These are phyloP conservation scores for Barnardius zonarius DNA, from an alignment of 2,113 vertebrate species.

Conservation along the genomic window DNA sequence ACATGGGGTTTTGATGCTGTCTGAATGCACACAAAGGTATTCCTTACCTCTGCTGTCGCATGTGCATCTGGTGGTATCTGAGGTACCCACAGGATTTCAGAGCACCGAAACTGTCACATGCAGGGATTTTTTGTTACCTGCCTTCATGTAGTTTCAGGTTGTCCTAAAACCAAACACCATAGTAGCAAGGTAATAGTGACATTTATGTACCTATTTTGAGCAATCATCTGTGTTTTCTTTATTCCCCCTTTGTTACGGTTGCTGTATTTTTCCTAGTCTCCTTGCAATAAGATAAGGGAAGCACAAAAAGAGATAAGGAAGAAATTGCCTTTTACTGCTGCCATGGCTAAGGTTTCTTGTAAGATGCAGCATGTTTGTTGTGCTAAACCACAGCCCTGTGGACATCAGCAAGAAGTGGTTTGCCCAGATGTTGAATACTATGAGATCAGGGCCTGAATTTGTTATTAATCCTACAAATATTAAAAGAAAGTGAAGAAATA, in stretches of 20 bases:
- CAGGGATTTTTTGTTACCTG: neutral
- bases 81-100: neutral
- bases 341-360: neutral
- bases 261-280: neutral
- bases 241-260: neutral
- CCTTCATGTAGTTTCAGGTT: neutral
- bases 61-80: neutral
- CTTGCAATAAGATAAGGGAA: neutral
- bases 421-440: neutral
- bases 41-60: neutral
- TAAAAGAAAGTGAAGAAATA: conserved; percentile 19
- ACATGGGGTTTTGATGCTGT: neutral
- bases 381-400: neutral
- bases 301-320: neutral
- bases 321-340: conserved; percentile 5
- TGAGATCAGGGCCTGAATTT: conserved; percentile 9
- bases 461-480: neutral
- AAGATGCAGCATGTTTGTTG: neutral
- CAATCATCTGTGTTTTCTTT: neutral
- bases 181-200: neutral
- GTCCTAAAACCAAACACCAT: neutral
- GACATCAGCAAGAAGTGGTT: neutral
- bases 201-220: neutral
- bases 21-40: neutral
- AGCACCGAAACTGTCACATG: neutral